phyloP scores from a whole-genome alignment of 2,797 vertebrate genomes.

The Acanthurus leucopareius region DNA sequence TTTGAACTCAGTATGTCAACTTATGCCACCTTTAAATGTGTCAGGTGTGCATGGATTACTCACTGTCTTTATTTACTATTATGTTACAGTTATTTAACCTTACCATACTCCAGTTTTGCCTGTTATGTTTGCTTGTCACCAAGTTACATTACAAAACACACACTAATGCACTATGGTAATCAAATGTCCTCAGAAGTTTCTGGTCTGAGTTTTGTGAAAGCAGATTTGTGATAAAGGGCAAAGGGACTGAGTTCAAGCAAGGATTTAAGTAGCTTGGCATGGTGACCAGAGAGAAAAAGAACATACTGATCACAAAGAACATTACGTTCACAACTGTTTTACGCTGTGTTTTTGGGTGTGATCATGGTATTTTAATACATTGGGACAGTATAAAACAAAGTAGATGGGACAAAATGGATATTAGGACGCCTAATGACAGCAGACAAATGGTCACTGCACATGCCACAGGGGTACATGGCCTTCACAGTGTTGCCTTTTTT shows the following conservation, averaged over 20 bases:
- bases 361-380: no score
- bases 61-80: not conserved
- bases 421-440: no score
- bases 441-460: no score
- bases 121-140: not conserved
- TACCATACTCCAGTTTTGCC: not conserved
- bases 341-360: not conserved
- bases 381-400: not conserved
- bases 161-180: not conserved
- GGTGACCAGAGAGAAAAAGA: not conserved
- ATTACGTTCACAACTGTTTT: not conserved
- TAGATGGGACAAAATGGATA: not conserved
- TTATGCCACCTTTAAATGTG: not conserved
- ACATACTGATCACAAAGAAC: not conserved
- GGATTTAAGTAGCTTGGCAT: not conserved
- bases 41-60: not conserved
- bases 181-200: constrained; percentile 7
- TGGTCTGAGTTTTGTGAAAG: constrained; percentile 19
- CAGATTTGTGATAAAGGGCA: constrained; percentile 4
- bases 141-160: not conserved
- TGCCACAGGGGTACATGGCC: no score
- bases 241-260: not conserved
- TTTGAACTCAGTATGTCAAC: not conserved
- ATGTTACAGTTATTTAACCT: not conserved
- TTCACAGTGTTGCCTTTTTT: no score